Conservation (phyloP, 2,113 vertebrate genomes). For the Elephas maximus region DNA sequence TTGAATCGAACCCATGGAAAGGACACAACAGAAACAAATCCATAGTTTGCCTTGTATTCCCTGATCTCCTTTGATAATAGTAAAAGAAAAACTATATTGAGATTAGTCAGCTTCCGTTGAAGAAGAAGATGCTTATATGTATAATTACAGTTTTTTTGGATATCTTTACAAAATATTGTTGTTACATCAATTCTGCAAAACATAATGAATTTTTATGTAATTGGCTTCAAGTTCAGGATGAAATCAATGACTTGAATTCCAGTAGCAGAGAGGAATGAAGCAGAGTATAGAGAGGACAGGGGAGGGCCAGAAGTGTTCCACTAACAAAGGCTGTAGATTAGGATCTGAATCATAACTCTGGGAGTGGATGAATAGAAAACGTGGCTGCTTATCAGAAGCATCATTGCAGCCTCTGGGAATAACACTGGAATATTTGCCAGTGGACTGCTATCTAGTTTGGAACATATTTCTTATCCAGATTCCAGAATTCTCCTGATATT, state of each 20-base stretch:
- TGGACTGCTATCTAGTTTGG: neutral
- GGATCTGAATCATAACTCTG: neutral
- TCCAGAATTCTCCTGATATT: neutral
- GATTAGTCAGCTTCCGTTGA: neutral
- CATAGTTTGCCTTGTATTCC: neutral
- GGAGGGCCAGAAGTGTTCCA: neutral
- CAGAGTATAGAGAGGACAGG: neutral
- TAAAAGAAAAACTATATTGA: slow-evolving; percentile 23
- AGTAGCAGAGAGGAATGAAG: neutral
- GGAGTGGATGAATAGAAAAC: neutral
- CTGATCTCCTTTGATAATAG: slow-evolving; percentile 23
- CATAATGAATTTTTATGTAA: neutral
- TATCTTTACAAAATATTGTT: neutral
- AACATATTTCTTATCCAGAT: neutral
- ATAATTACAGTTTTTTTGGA: neutral
- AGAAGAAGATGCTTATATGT: neutral
- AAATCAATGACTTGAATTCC: slow-evolving; percentile 4
- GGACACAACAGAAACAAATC: slow-evolving; percentile 12
- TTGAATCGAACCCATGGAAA: slow-evolving; percentile 27
- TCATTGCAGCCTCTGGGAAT: neutral
- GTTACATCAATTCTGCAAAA: neutral
- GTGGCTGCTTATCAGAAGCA: neutral
- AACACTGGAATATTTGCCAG: neutral
- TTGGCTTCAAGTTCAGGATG: neutral
- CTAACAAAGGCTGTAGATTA: neutral